Conservation (phyloP, 2,113 vertebrate genomes). For the Chelonoidis abingdonii region DNA sequence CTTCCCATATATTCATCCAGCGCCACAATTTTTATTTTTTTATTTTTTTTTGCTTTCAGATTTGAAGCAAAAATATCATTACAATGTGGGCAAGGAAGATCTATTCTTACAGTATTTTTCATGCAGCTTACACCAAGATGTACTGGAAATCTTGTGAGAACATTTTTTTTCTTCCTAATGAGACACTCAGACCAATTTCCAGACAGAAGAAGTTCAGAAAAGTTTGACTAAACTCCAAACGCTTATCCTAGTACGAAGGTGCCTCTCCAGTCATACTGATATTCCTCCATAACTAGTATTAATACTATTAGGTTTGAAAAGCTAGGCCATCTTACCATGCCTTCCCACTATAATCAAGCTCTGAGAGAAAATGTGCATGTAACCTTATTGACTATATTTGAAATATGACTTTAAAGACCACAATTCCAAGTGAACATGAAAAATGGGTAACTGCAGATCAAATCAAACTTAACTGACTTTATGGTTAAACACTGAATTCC, state of each 20-base stretch:
- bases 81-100: neutral
- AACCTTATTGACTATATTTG: fast-evolving
- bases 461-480: neutral
- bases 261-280: neutral
- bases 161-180: neutral
- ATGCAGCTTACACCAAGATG: neutral
- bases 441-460: fast-evolving
- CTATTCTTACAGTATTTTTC: neutral
- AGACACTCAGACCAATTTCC: neutral
- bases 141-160: neutral
- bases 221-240: neutral
- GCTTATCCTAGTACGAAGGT: neutral
- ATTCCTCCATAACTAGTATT: neutral
- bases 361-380: fast-evolving
- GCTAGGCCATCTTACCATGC: neutral
- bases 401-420: fast-evolving
- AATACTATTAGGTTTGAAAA: neutral
- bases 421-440: fast-evolving
- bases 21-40: no score
- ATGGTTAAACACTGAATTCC: fast-evolving
- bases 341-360: neutral
- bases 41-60: neutral
- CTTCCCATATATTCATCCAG: neutral
- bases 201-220: neutral
- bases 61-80: neutral